Evolutionary conservation across 2,888 invertebrate genomes (phyloP).

Genomic region (Hirtodrosophila cameraria): DNA sequence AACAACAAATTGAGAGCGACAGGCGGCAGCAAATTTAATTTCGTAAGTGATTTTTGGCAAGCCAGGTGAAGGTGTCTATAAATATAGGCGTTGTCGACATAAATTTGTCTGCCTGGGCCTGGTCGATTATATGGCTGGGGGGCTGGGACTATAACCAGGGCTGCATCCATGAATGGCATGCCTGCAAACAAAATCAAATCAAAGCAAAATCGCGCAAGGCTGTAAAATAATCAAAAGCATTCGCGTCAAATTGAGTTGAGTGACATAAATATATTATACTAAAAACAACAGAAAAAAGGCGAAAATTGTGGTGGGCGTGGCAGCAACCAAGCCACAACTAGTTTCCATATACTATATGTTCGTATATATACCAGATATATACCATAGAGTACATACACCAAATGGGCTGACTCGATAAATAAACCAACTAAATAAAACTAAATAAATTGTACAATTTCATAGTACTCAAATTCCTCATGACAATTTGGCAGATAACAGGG

Average conservation of each 20-base stretch:
- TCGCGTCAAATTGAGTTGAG: conserved; percentile 34
- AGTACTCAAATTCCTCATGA: neutral
- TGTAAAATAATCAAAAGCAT: conserved; percentile 58
- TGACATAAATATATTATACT: conserved; percentile 21
- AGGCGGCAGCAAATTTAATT: conserved; percentile 68
- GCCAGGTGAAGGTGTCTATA: conserved; percentile 72
- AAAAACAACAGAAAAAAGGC: neutral
- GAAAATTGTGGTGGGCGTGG: conserved; percentile 17
- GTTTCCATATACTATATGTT: no score
- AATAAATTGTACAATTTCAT: conserved; percentile 3
- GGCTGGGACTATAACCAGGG: conserved; percentile 1
- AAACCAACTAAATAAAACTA: conserved; percentile 3
- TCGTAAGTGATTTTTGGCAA: conserved; percentile 72
- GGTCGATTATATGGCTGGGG: conserved; percentile 30
- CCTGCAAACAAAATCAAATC: conserved; percentile 16
- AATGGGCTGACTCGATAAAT: conserved; percentile 40
- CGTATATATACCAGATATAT: no score
- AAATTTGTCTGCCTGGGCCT: conserved; percentile 55
- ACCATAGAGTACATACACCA: conserved; percentile 34
- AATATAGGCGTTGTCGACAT: conserved; percentile 69
- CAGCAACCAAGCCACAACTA: conserved; percentile 6
- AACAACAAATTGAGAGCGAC: conserved; percentile 15
- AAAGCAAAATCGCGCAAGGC: conserved; percentile 38
- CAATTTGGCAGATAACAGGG: conserved; percentile 12
- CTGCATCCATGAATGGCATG: conserved; percentile 1